Evolutionary conservation across 2,113 vertebrate species (phyloP).

Genomic region (Galbula dea): DNA sequence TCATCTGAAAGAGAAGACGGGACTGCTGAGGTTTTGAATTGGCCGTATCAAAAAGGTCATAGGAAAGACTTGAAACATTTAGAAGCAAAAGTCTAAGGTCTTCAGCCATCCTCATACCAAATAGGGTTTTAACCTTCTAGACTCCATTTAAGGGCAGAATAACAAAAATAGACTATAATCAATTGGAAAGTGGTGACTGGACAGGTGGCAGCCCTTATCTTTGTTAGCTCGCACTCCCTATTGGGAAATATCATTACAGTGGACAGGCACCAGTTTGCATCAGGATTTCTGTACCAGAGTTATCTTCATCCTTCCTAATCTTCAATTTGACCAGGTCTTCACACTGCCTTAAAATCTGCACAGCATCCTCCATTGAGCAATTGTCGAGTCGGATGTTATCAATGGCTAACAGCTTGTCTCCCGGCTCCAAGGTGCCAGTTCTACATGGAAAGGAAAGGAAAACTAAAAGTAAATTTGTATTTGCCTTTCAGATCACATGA

Average conservation of each 20-base stretch:
- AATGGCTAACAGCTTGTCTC: constrained; percentile 94
- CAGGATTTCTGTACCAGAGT: constrained; percentile 81
- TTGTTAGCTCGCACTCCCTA: constrained; percentile 19
- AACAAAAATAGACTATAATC: constrained; percentile 44
- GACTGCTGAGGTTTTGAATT: not conserved
- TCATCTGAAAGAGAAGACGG: constrained; percentile 81
- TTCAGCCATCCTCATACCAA: not conserved
- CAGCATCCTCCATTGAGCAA: constrained; percentile 93
- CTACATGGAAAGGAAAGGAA: constrained; percentile 61
- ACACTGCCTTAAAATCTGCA: constrained; percentile 90
- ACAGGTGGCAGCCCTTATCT: constrained; percentile 24
- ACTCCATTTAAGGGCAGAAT: constrained; percentile 24
- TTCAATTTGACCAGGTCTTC: constrained; percentile 97
- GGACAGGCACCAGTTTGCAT: not conserved
- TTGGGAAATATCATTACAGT: constrained; percentile 51
- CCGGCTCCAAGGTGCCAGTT: constrained; percentile 94
- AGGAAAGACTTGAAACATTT: not conserved
- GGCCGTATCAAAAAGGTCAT: not conserved
- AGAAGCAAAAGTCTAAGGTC: not conserved
- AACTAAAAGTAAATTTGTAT: not conserved
- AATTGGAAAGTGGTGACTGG: constrained; percentile 1
- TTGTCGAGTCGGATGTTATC: constrained; percentile 93
- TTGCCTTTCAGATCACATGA: not conserved
- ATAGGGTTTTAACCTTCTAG: constrained; percentile 19
- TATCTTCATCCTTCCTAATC: constrained; percentile 97